Base-by-base conservation (phyloP, 2,113 vertebrate species). In the Muntiacus reevesi region DNA sequence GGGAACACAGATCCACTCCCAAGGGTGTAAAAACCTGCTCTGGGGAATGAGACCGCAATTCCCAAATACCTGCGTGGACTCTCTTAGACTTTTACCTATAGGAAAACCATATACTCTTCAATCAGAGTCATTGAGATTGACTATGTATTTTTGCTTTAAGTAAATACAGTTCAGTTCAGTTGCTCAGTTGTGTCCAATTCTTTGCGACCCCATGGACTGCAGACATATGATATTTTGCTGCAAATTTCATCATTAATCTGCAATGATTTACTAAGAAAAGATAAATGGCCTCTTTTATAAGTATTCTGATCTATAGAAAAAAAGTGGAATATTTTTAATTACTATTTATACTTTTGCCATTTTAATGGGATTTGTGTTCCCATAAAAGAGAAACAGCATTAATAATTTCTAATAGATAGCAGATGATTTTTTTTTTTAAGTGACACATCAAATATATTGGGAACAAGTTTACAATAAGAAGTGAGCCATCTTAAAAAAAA, bases 251-350 rank as follows among this genome's bases (percentile, higher is more conserved):
- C 60, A 94, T 94, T 60, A 97, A 64, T 91, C n/a, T 96, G 45
- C 52, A 91, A 64, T 67, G 28, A 88, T 82, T 88, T 54, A 67
- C 62, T 76, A 90, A 52, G 36, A 86, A 96, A 96, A 82, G 40
- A 62, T 55, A 89, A 79, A 67, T 85, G 13, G 27, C 14, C 19
- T 89, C 5, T 85, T 92, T 96, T 52, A 27, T 36, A 95, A 96
- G 59, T 14, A 95, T 79, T 9, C 14, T 57, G 27, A 94, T 78
- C 95, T 87, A 67, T 14, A 74, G n/a, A 95, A 96, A 97, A 97
- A 88, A 78, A 83, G 27, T 55, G 47, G 93, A 92, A 86, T 59
- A 78, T 28, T 10, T 59, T 92, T 59, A 52, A 87, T 85, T 74
- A 45, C 27, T 82, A 25, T 64, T 96, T 94, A 27, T 45, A 71